Evolutionary conservation across 2,888 invertebrate species (phyloP).

Genomic region (Onchidella celtica): DNA sequence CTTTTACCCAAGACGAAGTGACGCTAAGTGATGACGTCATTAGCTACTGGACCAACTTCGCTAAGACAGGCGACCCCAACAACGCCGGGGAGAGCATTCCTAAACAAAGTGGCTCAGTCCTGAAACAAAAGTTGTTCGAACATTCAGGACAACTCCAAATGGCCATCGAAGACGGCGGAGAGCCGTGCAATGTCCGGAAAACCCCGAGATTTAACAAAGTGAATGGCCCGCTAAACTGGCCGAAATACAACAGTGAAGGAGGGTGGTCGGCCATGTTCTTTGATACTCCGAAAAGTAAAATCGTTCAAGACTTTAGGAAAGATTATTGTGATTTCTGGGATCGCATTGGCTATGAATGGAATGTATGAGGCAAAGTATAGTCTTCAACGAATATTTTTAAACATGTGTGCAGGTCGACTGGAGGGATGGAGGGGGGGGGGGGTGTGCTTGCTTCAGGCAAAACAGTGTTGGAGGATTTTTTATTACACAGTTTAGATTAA

Average conservation of each 20-base stretch:
- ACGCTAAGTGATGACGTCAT: constrained; percentile 61
- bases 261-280: constrained; percentile 57
- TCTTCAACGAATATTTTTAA: no score
- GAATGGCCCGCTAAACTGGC: constrained; percentile 55
- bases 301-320: constrained; percentile 56
- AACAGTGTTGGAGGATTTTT: no score
- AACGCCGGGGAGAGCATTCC: background rate
- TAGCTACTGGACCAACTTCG: constrained; percentile 74
- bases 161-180: background rate
- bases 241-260: constrained; percentile 53
- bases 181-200: background rate
- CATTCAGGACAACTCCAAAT: no score
- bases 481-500: no score
- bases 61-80: constrained; percentile 69
- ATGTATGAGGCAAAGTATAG: no score
- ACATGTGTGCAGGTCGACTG: no score
- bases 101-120: background rate
- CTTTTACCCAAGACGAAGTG: constrained; percentile 61
- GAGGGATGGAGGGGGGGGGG: no score
- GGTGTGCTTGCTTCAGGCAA: no score
- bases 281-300: constrained; percentile 57
- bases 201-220: no score
- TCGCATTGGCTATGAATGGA: constrained; percentile 61
- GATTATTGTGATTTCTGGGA: constrained; percentile 72
- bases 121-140: no score